Evolutionary conservation across 2,888 invertebrate species (phyloP).

Genomic region (Dicycla oo): DNA sequence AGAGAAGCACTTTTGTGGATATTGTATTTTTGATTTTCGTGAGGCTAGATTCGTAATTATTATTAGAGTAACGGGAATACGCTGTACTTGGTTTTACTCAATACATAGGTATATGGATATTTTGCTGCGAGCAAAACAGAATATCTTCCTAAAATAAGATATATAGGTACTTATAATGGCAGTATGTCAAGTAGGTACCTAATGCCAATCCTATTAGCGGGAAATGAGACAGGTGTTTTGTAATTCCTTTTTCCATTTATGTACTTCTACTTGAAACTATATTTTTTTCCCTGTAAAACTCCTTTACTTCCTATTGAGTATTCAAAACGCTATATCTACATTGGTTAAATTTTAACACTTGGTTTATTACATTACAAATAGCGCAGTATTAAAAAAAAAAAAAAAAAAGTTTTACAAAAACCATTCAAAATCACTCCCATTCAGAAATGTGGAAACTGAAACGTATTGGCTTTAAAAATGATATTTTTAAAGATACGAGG

Average conservation of each 20-base stretch:
- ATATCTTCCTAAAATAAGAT: background rate
- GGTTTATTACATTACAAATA: background rate
- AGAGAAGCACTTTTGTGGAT: slow-evolving; percentile 20
- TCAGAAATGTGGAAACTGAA: slow-evolving; percentile 48
- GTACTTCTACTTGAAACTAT: background rate
- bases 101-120: no score
- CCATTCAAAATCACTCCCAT: slow-evolving; percentile 7
- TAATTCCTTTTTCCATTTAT: background rate
- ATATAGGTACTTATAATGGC: background rate
- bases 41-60: background rate
- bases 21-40: slow-evolving; percentile 32
- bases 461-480: slow-evolving; percentile 48
- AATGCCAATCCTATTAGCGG: background rate
- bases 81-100: background rate
- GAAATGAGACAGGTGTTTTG: background rate
- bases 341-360: background rate
- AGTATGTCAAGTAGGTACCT: background rate
- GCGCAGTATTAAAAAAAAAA: background rate
- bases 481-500: slow-evolving; percentile 38
- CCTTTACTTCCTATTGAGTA: background rate
- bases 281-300: background rate
- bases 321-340: no score
- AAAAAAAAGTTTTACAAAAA: background rate
- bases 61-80: background rate
- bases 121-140: background rate